These are phyloP conservation scores for Tetragonisca angustula DNA, from an alignment of 2,888 invertebrate genomes.

Conservation along the genomic window DNA sequence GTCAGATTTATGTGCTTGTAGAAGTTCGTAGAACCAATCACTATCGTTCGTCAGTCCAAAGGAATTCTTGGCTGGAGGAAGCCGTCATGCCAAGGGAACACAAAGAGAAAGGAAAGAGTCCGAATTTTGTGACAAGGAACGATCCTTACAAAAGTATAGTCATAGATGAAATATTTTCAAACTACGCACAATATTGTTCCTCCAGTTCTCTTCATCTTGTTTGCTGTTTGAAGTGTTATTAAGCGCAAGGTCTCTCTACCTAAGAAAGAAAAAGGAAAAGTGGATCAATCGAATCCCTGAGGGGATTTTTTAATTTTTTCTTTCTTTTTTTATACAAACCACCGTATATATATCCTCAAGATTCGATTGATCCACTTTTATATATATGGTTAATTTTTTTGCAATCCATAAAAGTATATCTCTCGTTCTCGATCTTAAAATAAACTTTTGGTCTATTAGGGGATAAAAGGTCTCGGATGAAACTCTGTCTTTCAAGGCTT, in stretches of 20 bases:
- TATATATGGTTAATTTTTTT: background rate
- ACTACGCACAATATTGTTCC: background rate
- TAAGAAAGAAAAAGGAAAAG: background rate
- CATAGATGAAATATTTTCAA: background rate
- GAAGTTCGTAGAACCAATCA: background rate
- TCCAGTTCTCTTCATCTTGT: background rate
- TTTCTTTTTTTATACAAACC: background rate
- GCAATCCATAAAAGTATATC: background rate
- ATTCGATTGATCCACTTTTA: no score
- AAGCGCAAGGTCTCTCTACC: background rate
- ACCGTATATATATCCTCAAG: background rate
- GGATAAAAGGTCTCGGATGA: background rate
- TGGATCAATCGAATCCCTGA: background rate
- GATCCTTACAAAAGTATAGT: background rate
- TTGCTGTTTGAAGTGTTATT: background rate
- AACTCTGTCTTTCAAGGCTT: background rate
- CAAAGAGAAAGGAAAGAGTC: background rate
- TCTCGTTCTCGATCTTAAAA: no score
- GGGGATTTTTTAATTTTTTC: background rate
- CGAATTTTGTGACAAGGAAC: background rate
- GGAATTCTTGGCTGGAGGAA: background rate
- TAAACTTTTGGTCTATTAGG: background rate
- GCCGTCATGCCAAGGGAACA: background rate
- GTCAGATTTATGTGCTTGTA: background rate
- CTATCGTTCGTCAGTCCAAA: conserved; percentile 22